These are phyloP conservation scores for Rachycentron canadum DNA, from an alignment of 2,797 vertebrate genomes.

Conservation along the genomic window DNA sequence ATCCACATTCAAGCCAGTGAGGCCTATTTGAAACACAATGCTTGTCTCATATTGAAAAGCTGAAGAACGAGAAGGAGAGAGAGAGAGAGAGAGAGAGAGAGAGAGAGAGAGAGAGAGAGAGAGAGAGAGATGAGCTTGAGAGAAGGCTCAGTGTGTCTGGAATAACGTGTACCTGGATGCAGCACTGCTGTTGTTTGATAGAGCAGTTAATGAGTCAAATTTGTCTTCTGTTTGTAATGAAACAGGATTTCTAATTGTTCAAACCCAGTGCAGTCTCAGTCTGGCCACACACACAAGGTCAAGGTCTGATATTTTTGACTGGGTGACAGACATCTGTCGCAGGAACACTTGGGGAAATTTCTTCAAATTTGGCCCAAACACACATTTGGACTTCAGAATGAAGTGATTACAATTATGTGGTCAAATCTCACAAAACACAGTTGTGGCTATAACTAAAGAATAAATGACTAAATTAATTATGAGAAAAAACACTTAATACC, in stretches of 20 bases:
- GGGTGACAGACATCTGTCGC: neutral
- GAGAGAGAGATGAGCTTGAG: neutral
- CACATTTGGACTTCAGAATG: too few species aligned
- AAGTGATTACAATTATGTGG: too few species aligned
- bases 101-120: neutral
- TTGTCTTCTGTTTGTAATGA: conserved; percentile 17
- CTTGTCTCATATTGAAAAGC: neutral
- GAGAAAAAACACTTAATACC: too few species aligned
- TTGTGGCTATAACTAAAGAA: too few species aligned
- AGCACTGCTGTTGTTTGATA: neutral
- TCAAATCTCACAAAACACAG: too few species aligned
- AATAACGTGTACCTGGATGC: neutral
- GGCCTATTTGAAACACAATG: conserved; percentile 1
- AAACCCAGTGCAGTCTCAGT: neutral
- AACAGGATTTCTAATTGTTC: conserved; percentile 10
- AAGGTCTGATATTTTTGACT: neutral
- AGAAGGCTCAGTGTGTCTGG: neutral
- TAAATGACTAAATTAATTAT: too few species aligned
- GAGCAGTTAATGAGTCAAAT: conserved; percentile 11
- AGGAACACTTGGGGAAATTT: too few species aligned
- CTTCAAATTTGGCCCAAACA: too few species aligned
- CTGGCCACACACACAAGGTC: neutral
- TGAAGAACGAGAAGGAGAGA: neutral
- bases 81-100: too few species aligned
- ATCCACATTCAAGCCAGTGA: neutral